Evolutionary conservation across 35 echinoderm and acorn worm species (phyloP), one percentile per base, ranked within the genome.

Genomic region (Acanthaster planci): DNA sequence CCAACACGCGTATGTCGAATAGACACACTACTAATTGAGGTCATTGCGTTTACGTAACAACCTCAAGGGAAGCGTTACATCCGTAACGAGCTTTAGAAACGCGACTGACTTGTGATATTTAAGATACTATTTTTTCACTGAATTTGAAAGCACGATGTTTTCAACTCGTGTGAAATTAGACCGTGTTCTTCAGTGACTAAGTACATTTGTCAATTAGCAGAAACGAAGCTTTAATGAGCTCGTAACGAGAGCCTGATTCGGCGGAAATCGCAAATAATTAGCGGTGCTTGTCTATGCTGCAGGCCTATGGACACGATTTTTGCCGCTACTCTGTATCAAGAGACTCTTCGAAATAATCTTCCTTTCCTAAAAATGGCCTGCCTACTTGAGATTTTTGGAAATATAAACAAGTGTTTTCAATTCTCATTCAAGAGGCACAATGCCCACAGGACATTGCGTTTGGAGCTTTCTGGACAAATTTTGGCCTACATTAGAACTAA

Each of bases 11-110:
- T 26, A 72, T 34, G 64, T 34, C 34, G 64, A 19, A 12, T 47
- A 72, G 34, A 72, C 19, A 34, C 64, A 26, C 34, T 72, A 34
- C 4, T 72, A 72, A 72, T 72, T 72, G 30, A 26, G 64, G 26
- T 34, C 64, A 29, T 72, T 72, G 26, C 26, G 64, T 72, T 72
- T 72, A 72, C 64, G 64, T 72, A 72, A 72, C 15, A 21, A 12
- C 64, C 64, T 31, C 64, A 21, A 31, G 64, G 64, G 64, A 72
- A 72, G 2, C 64, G 34, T 26, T 26, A 2, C 21, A 72, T 72
- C 23, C 64, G 23, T 26, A 26, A 35, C 64, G 64, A 31, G 29
- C 26, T 31, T 6, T 60, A 60, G 57, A 60, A 8, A 23, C 64
- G 64, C 23, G 64, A 72, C 34, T 29, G 64, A 19, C 29, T 34